Evolutionary conservation across 2,888 invertebrate genomes (phyloP).

Genomic region (Caenorhabditis sp.): DNA sequence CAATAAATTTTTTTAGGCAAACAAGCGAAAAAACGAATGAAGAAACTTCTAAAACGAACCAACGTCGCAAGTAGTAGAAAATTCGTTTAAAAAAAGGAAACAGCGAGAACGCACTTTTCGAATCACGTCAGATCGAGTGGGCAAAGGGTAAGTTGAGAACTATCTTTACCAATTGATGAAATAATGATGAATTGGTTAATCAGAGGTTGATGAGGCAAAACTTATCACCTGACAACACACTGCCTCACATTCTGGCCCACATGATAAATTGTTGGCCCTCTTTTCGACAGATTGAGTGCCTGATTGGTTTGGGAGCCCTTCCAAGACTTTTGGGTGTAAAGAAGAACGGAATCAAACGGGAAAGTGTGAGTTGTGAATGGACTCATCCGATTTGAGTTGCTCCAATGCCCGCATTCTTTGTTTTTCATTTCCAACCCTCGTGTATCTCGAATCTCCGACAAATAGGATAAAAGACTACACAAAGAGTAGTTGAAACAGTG

Average conservation of each 20-base stretch:
- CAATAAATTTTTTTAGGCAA: not conserved
- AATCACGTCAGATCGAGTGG: too few relatives aligned
- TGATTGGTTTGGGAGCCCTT: constrained; percentile 20
- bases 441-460: not conserved
- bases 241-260: constrained; percentile 44
- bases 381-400: constrained; percentile 2
- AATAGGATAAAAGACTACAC: not conserved
- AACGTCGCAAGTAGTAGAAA: too few relatives aligned
- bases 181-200: constrained; percentile 21
- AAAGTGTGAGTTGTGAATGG: constrained; percentile 4
- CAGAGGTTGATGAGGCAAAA: constrained; percentile 15
- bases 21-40: not conserved
- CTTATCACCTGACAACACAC: constrained; percentile 53
- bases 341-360: constrained; percentile 6
- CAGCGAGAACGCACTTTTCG: too few relatives aligned
- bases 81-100: too few relatives aligned
- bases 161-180: constrained; percentile 4
- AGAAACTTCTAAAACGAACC: not conserved
- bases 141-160: not conserved
- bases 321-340: constrained; percentile 18
- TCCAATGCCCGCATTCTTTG: not conserved
- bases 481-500: constrained; percentile 13
- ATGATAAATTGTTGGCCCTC: constrained; percentile 51
- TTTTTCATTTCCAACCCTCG: constrained; percentile 8
- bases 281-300: constrained; percentile 39